Percentiles rank a stretch among this genome's conserved stretches.
Conservation (phyloP, 2,113 vertebrate genomes). For the Mesitornis unicolor region DNA sequence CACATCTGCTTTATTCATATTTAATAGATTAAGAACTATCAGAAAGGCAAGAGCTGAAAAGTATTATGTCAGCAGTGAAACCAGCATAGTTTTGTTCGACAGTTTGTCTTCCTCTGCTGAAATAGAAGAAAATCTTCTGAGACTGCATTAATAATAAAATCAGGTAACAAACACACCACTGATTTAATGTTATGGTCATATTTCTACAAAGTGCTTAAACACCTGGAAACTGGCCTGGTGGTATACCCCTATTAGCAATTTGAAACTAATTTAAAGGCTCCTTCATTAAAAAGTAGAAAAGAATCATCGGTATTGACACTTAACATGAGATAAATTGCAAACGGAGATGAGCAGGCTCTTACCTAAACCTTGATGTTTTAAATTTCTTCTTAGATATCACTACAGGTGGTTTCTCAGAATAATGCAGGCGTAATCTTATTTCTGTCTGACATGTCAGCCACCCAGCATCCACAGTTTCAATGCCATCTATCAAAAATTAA, state of each 20-base stretch:
- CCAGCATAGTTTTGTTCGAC: background rate
- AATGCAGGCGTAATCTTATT: constrained; percentile 92
- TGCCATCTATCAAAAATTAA: constrained; percentile 76
- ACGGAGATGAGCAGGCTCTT: constrained; percentile 32
- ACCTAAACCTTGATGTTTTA: constrained; percentile 98
- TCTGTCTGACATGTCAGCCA: constrained; percentile 98
- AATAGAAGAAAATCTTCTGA: background rate
- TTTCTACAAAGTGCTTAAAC: background rate
- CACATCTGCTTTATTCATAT: background rate
- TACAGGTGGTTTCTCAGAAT: constrained; percentile 88
- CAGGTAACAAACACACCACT: background rate
- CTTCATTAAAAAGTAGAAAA: background rate
- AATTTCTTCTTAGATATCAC: constrained; percentile 96
- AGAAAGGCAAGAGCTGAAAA: background rate
- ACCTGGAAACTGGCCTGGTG: background rate
- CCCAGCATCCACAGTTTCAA: constrained; percentile 87
- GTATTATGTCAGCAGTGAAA: background rate
- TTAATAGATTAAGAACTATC: background rate
- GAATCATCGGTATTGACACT: background rate
- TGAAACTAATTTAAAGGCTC: background rate
- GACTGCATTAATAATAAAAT: background rate
- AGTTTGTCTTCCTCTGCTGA: background rate
- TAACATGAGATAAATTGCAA: background rate
- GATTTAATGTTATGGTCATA: background rate
- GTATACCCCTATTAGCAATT: background rate